These are phyloP conservation scores for Drosophila quinaria DNA, from an alignment of 2,888 invertebrate genomes.

Conservation along the genomic window DNA sequence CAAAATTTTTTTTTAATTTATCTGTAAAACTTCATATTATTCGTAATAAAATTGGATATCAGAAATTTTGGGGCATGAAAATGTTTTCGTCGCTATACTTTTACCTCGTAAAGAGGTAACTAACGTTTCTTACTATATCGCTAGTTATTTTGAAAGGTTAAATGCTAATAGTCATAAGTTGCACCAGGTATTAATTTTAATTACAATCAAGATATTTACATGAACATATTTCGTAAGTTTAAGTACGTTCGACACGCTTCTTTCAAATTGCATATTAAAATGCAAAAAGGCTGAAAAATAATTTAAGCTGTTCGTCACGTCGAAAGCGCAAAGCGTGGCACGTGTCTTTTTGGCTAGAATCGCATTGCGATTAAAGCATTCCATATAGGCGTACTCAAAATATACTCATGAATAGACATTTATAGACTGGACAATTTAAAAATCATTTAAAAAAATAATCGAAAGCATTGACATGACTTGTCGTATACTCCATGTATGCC, in stretches of 20 bases:
- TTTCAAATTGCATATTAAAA: background rate
- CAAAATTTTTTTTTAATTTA: too few relatives aligned
- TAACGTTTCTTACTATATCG: background rate
- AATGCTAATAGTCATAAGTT: background rate
- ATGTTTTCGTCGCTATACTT: too few relatives aligned
- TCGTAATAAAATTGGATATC: too few relatives aligned
- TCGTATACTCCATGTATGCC: constrained; percentile 1
- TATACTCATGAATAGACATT: constrained; percentile 10
- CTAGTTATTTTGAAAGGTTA: background rate
- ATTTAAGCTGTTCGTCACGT: constrained; percentile 59
- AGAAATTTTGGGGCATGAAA: too few relatives aligned
- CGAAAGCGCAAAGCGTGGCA: constrained; percentile 37
- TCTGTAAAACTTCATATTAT: too few relatives aligned
- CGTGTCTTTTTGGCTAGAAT: constrained; percentile 51
- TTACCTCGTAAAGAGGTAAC: too few relatives aligned
- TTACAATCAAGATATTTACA: constrained; percentile 10
- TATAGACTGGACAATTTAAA: constrained; percentile 15
- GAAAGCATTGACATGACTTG: constrained; percentile 16
- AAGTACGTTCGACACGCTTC: constrained; percentile 14
- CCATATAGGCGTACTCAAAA: constrained; percentile 19
- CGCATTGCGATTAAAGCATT: constrained; percentile 17
- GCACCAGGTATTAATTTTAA: background rate
- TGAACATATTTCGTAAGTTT: constrained; percentile 19
- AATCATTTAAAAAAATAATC: constrained; percentile 33
- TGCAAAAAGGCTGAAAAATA: constrained; percentile 9